A percentile compares a stretch with the other conserved stretches of the same genome.
phyloP scores from a whole-genome alignment of 2,797 vertebrate genomes.

The Siniperca undulata region DNA sequence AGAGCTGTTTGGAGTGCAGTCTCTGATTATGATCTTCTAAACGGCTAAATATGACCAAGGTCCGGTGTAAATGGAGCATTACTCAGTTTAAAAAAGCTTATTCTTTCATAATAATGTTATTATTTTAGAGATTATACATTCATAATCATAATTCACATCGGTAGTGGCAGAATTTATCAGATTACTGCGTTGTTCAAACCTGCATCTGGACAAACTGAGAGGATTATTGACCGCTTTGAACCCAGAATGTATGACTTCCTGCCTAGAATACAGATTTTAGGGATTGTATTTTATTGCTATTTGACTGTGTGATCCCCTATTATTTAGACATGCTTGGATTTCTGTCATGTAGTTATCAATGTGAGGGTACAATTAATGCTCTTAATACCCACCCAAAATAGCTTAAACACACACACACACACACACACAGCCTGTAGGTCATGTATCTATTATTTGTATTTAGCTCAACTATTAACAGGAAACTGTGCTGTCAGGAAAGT shows the following conservation, averaged over 20 bases:
- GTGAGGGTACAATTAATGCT: conserved; percentile 74
- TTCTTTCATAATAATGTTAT: conserved; percentile 58
- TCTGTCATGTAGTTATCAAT: conserved; percentile 78
- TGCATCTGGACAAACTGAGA: conserved; percentile 60
- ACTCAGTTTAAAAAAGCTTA: conserved; percentile 58
- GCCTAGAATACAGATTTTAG: conserved; percentile 70
- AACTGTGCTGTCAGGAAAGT: conserved; percentile 13
- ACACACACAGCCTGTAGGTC: conserved; percentile 14
- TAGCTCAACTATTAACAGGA: conserved; percentile 32
- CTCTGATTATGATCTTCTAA: conserved; percentile 51
- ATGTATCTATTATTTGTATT: conserved; percentile 40
- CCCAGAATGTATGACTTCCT: conserved; percentile 36
- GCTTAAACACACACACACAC: conserved; percentile 23
- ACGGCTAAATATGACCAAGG: conserved; percentile 39
- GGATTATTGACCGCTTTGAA: conserved; percentile 64
- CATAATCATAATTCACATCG: conserved; percentile 74
- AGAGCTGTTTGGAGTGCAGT: conserved; percentile 39
- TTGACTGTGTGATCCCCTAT: conserved; percentile 59
- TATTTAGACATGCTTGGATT: conserved; percentile 83
- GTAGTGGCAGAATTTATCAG: conserved; percentile 66
- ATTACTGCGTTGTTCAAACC: conserved; percentile 75
- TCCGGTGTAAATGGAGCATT: conserved; percentile 64
- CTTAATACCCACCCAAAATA: conserved; percentile 51
- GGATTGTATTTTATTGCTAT: conserved; percentile 55
- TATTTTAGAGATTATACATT: conserved; percentile 58